Conservation (phyloP, 2,888 invertebrate genomes). For the Acrocera orbiculus region DNA sequence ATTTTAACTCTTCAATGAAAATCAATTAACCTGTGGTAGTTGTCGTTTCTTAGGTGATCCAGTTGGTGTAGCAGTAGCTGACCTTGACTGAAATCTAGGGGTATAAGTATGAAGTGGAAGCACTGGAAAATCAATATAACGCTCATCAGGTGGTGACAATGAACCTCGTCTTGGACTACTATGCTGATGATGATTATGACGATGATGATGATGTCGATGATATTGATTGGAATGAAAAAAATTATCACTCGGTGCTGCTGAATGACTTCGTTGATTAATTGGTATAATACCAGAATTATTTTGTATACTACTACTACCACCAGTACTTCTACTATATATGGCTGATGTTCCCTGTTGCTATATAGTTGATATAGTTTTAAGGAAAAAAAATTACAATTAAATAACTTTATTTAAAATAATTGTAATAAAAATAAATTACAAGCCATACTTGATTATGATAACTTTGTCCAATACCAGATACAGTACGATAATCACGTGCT, state of each 20-base stretch:
- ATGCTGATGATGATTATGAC: conserved; percentile 36
- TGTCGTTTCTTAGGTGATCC: conserved; percentile 93
- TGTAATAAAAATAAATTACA: neutral
- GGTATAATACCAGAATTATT: too few relatives aligned
- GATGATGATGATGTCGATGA: too few relatives aligned
- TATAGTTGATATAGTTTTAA: neutral
- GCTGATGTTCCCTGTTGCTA: conserved; percentile 11
- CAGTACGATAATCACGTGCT: conserved; percentile 37
- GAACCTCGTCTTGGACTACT: conserved; percentile 54
- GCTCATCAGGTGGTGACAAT: conserved; percentile 32
- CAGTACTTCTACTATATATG: conserved; percentile 32
- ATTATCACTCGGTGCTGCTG: conserved; percentile 53
- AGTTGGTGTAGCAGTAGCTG: conserved; percentile 83
- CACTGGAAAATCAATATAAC: conserved; percentile 30
- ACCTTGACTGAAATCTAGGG: conserved; percentile 62
- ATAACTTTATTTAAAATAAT: neutral
- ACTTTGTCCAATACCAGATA: conserved; percentile 33
- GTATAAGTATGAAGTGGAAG: conserved; percentile 28
- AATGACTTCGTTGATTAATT: conserved; percentile 67
- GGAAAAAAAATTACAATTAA: neutral
- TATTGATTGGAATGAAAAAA: too few relatives aligned
- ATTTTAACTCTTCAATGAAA: neutral
- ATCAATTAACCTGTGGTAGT: conserved; percentile 75
- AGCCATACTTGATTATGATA: conserved; percentile 29
- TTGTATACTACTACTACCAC: conserved; percentile 33